phyloP scores from a whole-genome alignment of 2,797 vertebrate genomes.

The Micromesistius poutassou region DNA sequence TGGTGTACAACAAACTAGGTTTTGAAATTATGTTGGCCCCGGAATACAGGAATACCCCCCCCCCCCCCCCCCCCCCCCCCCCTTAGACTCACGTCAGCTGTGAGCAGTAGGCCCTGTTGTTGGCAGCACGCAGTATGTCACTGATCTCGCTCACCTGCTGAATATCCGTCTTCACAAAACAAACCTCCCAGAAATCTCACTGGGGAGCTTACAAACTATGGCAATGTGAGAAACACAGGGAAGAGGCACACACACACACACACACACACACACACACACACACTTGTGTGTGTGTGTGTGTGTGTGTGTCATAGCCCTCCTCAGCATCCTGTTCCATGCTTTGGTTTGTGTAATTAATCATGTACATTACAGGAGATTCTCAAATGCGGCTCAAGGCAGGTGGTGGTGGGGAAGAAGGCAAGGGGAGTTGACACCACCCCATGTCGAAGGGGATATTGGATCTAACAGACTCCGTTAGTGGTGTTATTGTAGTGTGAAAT shows the following conservation, averaged over 20 bases:
- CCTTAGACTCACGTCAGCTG: neutral
- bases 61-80: too few species aligned
- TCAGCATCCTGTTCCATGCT: neutral
- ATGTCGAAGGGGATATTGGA: conserved; percentile 1
- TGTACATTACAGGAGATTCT: neutral
- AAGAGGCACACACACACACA: neutral
- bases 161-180: neutral
- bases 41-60: neutral
- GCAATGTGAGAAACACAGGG: neutral
- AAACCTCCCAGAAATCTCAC: neutral
- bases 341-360: neutral
- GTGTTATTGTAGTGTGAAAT: neutral
- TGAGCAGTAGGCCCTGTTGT: neutral
- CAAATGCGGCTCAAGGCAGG: neutral
- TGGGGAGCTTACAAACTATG: neutral
- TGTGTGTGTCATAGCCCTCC: too few species aligned
- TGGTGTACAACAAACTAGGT: neutral
- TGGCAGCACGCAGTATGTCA: neutral
- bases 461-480: neutral
- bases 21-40: neutral
- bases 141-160: neutral
- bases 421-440: neutral
- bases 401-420: neutral
- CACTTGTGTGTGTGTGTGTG: too few species aligned
- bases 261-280: too few species aligned